Percentiles rank a stretch among this genome's conserved stretches.
Evolutionary conservation across 2,888 invertebrate genomes (phyloP).

Genomic region (Rhodophaea formosa): DNA sequence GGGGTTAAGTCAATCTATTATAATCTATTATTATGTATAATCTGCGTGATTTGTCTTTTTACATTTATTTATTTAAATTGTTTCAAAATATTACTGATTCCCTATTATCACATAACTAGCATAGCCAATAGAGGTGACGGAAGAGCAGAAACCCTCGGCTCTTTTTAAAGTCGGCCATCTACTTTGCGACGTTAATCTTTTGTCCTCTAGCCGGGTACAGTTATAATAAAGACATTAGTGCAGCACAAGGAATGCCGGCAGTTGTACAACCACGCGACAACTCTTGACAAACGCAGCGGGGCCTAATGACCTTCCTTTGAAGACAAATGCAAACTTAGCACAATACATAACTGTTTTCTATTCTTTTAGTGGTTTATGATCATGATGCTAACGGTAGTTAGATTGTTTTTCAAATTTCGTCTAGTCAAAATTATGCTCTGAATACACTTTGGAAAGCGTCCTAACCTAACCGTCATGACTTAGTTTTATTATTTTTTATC

Average conservation of each 20-base stretch:
- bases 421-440: too few species aligned
- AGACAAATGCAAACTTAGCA: constrained; percentile 41
- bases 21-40: too few species aligned
- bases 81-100: too few species aligned
- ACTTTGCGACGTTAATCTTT: background rate
- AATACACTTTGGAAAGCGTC: too few species aligned
- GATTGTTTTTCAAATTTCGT: too few species aligned
- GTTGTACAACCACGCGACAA: constrained; percentile 30
- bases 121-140: too few species aligned
- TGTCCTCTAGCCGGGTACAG: constrained; percentile 35
- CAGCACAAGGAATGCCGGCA: constrained; percentile 46
- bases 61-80: too few species aligned
- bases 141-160: background rate
- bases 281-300: constrained; percentile 25
- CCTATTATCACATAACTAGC: too few species aligned
- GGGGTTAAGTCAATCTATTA: too few species aligned
- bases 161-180: background rate
- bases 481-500: too few species aligned
- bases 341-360: constrained; percentile 21
- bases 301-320: constrained; percentile 46
- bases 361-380: constrained; percentile 12
- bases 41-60: too few species aligned
- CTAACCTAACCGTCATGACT: too few species aligned
- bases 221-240: constrained; percentile 54
- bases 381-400: background rate